A percentile compares a stretch with the other conserved stretches of the same genome.
These are phyloP conservation scores for Pseudococcus viburni DNA, from an alignment of 2,888 invertebrate species.

Conservation along the genomic window DNA sequence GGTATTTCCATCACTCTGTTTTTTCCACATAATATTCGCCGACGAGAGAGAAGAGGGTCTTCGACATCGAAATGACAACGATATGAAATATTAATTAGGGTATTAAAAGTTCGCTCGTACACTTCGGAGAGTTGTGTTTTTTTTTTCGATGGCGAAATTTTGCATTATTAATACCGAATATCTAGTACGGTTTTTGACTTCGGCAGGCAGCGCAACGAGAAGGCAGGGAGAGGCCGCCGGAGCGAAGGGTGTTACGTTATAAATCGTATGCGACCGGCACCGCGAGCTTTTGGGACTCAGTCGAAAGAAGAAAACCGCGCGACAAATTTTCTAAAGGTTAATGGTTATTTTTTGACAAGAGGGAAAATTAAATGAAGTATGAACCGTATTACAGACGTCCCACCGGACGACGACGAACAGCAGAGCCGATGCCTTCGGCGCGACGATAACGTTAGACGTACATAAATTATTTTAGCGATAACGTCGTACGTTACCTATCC, in stretches of 20 bases:
- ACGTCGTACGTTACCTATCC: neutral
- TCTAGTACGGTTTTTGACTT: no score
- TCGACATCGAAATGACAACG: neutral
- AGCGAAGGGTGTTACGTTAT: neutral
- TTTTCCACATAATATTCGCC: no score
- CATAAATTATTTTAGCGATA: conserved; percentile 21
- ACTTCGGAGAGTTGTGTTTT: conserved; percentile 10
- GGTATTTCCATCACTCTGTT: no score
- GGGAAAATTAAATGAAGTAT: conserved; percentile 42
- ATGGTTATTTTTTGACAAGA: conserved; percentile 47
- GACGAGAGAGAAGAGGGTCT: neutral
- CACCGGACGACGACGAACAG: neutral
- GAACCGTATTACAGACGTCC: conserved; percentile 19
- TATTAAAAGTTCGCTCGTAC: neutral
- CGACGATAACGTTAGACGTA: conserved; percentile 32
- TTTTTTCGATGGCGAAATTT: neutral
- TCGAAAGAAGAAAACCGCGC: neutral
- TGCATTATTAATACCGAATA: neutral
- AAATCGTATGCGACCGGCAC: neutral
- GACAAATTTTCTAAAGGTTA: conserved; percentile 42
- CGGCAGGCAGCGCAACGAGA: no score
- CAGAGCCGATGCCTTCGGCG: neutral
- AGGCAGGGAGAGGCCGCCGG: neutral
- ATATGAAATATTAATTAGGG: neutral
- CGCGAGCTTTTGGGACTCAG: neutral